phyloP scores from a whole-genome alignment of 2,888 invertebrate genomes.

The Siphonodentalium dalli region DNA sequence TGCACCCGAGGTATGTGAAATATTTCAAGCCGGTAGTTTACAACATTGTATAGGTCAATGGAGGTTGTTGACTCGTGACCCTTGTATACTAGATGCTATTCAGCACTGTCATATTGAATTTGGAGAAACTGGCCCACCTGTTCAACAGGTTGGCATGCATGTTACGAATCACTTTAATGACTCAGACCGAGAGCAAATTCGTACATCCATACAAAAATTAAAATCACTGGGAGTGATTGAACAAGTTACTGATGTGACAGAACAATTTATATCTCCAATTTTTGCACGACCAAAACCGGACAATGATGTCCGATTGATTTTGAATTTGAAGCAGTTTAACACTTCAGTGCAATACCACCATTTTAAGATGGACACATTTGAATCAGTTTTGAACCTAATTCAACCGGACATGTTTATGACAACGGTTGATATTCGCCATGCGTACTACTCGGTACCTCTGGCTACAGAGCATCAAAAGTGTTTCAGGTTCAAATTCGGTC shows the following conservation, averaged over 20 bases:
- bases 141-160: background rate
- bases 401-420: conserved; percentile 6
- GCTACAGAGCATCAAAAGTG: conserved; percentile 15
- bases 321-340: conserved; percentile 19
- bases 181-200: conserved; percentile 1
- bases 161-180: conserved; percentile 5
- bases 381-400: conserved; percentile 6
- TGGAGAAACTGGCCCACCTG: background rate
- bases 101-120: conserved; percentile 19
- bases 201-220: conserved; percentile 14
- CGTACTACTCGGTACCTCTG: conserved; percentile 23
- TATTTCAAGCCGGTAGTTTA: conserved; percentile 17
- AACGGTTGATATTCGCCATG: conserved; percentile 21
- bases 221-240: conserved; percentile 2
- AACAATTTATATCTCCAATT: conserved; percentile 12
- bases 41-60: conserved; percentile 17
- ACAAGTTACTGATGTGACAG: background rate
- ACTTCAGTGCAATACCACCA: conserved; percentile 7
- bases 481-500: conserved; percentile 22
- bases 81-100: conserved; percentile 16
- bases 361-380: conserved; percentile 22
- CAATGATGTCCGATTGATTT: conserved; percentile 15
- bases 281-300: conserved; percentile 16
- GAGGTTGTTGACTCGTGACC: conserved; percentile 14
- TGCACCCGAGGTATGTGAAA: too few relatives aligned